Evolutionary conservation across 2,113 vertebrate species (phyloP).

Genomic region (Donacobius atricapilla): DNA sequence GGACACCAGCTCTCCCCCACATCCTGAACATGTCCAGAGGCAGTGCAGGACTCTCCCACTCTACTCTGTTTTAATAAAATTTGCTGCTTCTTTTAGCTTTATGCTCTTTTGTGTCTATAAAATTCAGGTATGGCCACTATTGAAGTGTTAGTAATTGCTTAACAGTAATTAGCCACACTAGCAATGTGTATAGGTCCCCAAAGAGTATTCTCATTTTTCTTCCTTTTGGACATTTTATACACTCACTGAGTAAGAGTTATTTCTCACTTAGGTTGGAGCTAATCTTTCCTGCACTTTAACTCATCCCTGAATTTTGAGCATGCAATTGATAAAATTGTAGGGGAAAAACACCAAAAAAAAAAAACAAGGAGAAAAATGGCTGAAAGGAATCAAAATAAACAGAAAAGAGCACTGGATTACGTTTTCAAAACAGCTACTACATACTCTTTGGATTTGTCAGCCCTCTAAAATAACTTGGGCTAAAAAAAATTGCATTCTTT

Average conservation of each 20-base stretch:
- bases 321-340: not conserved
- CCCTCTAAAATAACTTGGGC: not conserved
- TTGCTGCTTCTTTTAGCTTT: not conserved
- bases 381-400: not conserved
- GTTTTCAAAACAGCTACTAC: not conserved
- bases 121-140: not conserved
- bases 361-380: not conserved
- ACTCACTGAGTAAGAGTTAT: not conserved
- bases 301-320: not conserved
- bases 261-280: not conserved
- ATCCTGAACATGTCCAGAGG: not conserved
- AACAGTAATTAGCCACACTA: not conserved
- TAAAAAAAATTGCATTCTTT: not conserved
- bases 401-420: not conserved
- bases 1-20: not conserved
- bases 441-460: not conserved
- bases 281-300: not conserved
- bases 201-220: not conserved
- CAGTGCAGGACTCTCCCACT: not conserved
- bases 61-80: not conserved
- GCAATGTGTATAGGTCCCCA: not conserved
- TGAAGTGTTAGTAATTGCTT: not conserved
- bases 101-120: not conserved
- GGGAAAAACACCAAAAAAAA: not conserved
- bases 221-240: not conserved